phyloP scores from a whole-genome alignment of 2,797 vertebrate species.

The Dromococcyx pavoninus region DNA sequence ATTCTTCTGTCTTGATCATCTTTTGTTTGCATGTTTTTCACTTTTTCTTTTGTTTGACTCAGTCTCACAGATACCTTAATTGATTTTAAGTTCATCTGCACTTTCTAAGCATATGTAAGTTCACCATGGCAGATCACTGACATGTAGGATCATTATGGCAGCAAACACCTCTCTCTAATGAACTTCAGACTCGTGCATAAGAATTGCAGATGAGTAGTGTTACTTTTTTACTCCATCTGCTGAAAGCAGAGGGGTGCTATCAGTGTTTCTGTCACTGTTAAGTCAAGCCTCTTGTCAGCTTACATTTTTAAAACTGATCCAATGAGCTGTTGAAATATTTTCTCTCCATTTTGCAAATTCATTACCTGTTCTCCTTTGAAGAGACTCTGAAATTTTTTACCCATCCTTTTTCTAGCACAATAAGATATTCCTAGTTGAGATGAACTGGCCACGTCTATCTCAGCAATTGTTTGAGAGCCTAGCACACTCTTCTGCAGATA shows the following conservation, averaged over 20 bases:
- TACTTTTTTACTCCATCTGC: neutral
- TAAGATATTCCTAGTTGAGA: neutral
- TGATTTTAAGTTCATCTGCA: neutral
- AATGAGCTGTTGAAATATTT: neutral
- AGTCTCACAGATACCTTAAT: neutral
- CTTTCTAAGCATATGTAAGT: neutral
- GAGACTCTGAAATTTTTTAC: neutral
- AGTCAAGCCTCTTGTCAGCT: neutral
- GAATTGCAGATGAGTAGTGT: neutral
- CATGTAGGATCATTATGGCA: neutral
- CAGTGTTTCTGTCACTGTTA: neutral
- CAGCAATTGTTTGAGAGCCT: neutral
- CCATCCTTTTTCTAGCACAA: neutral
- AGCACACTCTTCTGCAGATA: neutral
- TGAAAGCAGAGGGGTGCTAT: neutral
- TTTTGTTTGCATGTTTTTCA: neutral
- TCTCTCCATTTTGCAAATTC: neutral
- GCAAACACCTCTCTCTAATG: neutral
- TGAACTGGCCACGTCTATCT: neutral
- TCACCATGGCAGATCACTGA: neutral
- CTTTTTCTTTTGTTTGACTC: neutral
- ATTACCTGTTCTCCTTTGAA: neutral
- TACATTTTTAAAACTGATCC: neutral
- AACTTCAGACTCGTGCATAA: neutral
- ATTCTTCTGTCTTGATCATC: neutral